Percentiles rank a stretch among this genome's conserved stretches.
Evolutionary conservation across 2,888 invertebrate species (phyloP).

Genomic region (Cheilosia grossa): DNA sequence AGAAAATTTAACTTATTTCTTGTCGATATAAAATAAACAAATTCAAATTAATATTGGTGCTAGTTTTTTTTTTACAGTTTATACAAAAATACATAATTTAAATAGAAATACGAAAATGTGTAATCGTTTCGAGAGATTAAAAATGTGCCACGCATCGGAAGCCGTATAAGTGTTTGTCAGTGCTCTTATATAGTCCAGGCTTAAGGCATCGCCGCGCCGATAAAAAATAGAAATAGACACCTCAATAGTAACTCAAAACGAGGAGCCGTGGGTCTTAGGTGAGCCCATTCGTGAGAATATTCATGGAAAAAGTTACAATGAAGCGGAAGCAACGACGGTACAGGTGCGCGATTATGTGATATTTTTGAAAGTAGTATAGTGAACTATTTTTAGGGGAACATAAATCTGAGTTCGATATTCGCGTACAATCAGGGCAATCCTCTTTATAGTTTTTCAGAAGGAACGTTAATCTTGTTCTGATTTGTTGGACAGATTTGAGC

Average conservation of each 20-base stretch:
- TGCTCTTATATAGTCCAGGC: slow-evolving; percentile 64
- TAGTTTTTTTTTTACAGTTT: background rate
- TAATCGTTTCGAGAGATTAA: slow-evolving; percentile 51
- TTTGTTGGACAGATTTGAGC: too few relatives aligned
- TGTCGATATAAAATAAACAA: background rate
- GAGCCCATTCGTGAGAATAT: slow-evolving; percentile 44
- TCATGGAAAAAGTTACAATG: slow-evolving; percentile 82
- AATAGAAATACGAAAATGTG: slow-evolving; percentile 20
- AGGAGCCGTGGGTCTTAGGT: slow-evolving; percentile 51
- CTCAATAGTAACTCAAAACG: slow-evolving; percentile 45
- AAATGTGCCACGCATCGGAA: slow-evolving; percentile 71
- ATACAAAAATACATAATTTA: background rate
- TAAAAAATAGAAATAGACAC: slow-evolving; percentile 35
- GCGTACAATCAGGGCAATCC: too few relatives aligned
- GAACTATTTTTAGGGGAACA: background rate
- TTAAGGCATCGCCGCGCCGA: slow-evolving; percentile 44
- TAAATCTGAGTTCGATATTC: background rate
- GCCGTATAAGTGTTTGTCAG: slow-evolving; percentile 64
- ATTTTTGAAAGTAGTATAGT: background rate
- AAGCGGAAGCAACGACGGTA: slow-evolving; percentile 86
- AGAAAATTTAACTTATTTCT: slow-evolving; percentile 36
- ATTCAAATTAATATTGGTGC: slow-evolving; percentile 6
- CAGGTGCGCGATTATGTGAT: slow-evolving; percentile 82
- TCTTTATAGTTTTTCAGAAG: too few relatives aligned
- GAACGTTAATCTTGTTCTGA: too few relatives aligned